Conservation (phyloP, 2,113 vertebrate genomes). For the Callocephalon fimbriatum region DNA sequence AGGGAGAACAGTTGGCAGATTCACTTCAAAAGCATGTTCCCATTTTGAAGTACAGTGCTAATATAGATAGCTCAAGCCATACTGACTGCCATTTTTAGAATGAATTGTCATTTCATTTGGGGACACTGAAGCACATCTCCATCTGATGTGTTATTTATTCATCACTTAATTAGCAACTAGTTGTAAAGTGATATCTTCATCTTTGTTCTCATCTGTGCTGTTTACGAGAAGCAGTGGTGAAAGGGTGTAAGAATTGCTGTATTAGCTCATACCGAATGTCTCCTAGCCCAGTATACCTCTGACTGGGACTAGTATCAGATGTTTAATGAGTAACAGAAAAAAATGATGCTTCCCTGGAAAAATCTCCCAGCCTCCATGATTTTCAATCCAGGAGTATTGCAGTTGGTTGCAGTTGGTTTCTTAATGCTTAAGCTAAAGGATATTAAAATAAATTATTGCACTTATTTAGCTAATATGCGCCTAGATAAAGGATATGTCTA, state of each 20-base stretch:
- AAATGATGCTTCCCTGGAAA: background rate
- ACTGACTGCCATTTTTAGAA: background rate
- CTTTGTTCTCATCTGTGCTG: background rate
- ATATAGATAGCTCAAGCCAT: background rate
- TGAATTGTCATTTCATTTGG: conserved; percentile 14
- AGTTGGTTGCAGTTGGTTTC: background rate
- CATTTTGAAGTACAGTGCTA: background rate
- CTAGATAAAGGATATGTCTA: background rate
- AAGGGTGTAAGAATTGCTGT: background rate
- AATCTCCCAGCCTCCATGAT: background rate
- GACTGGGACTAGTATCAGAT: background rate
- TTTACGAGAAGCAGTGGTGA: background rate
- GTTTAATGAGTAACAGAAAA: background rate
- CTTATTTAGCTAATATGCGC: background rate
- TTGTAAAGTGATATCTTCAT: background rate
- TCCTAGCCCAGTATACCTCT: background rate
- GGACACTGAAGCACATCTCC: background rate
- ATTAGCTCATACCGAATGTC: background rate
- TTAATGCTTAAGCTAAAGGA: background rate
- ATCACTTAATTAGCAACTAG: conserved; percentile 6
- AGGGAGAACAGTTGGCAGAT: background rate
- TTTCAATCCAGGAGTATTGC: background rate
- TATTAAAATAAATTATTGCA: background rate
- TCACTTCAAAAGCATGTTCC: background rate
- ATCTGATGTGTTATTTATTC: conserved; percentile 20